phyloP scores from a whole-genome alignment of 1,140 invertebrate genomes.

The Macrobrachium nipponense region DNA sequence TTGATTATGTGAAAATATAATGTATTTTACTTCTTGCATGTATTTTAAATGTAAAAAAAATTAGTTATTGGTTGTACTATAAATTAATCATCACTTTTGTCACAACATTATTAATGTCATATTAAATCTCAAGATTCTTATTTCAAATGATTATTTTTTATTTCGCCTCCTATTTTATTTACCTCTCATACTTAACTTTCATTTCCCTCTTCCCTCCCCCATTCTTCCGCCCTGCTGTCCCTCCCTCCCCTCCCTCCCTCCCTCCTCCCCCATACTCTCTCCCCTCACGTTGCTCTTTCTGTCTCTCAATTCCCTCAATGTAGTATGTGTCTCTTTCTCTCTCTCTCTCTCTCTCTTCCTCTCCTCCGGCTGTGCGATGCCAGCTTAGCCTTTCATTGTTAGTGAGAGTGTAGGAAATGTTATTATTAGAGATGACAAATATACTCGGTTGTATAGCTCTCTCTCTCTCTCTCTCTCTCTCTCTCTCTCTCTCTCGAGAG shows the following conservation, averaged over 20 bases:
- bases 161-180: not conserved
- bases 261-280: not conserved
- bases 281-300: not conserved
- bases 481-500: not conserved
- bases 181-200: not conserved
- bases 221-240: not conserved
- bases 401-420: constrained; percentile 34
- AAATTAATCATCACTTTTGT: not conserved
- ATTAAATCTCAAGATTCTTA: not conserved
- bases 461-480: not conserved
- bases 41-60: too few species aligned
- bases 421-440: constrained; percentile 39
- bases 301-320: not conserved
- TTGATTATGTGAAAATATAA: too few species aligned
- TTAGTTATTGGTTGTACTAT: too few species aligned
- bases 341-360: not conserved
- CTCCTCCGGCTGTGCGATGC: not conserved
- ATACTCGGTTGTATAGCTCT: not conserved
- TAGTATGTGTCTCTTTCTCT: not conserved
- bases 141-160: not conserved
- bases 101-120: too few species aligned
- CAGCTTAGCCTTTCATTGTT: constrained; percentile 34
- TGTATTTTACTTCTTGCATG: too few species aligned
- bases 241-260: not conserved
- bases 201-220: not conserved